phyloP scores from a whole-genome alignment of 2,888 invertebrate species.

The Drosophila fulvimacula region DNA sequence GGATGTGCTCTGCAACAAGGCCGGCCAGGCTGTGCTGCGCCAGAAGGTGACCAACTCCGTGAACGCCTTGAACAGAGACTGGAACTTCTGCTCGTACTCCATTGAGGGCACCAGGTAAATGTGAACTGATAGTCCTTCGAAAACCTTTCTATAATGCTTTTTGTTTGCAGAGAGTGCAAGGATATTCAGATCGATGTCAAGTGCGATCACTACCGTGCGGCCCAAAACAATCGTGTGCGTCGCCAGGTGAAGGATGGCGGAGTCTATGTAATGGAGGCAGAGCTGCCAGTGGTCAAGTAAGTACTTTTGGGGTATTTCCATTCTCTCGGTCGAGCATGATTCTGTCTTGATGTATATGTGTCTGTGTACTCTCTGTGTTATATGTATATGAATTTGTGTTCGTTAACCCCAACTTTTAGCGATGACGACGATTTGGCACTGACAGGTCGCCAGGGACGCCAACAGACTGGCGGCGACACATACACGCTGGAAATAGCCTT shows the following conservation, averaged over 20 bases:
- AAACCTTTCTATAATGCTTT: neutral
- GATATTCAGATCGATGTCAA: constrained; percentile 96
- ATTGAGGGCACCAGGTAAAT: constrained; percentile 88
- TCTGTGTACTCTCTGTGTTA: constrained; percentile 52
- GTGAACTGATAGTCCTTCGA: fast-evolving
- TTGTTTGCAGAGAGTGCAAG: constrained; percentile 91
- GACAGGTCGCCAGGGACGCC: constrained; percentile 90
- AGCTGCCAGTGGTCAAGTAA: constrained; percentile 94
- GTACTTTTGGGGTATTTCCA: constrained; percentile 81
- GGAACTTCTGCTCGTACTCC: constrained; percentile 98
- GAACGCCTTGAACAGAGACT: constrained; percentile 95
- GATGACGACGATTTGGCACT: constrained; percentile 74
- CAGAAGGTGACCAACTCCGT: constrained; percentile 95
- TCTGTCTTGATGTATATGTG: constrained; percentile 30
- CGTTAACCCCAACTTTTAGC: constrained; percentile 79
- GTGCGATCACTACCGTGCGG: constrained; percentile 91
- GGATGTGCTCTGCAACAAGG: constrained; percentile 97
- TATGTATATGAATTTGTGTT: constrained; percentile 64
- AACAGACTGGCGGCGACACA: constrained; percentile 91
- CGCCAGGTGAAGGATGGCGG: constrained; percentile 90
- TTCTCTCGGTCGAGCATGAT: constrained; percentile 37
- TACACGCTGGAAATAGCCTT: constrained; percentile 96
- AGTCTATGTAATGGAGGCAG: constrained; percentile 92
- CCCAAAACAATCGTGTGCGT: constrained; percentile 87
- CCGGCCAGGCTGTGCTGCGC: constrained; percentile 95